Evolutionary conservation across 2,888 invertebrate species (phyloP), one percentile per base, ranked within the genome.

Genomic region (Dimorphilus gyrociliatus): DNA sequence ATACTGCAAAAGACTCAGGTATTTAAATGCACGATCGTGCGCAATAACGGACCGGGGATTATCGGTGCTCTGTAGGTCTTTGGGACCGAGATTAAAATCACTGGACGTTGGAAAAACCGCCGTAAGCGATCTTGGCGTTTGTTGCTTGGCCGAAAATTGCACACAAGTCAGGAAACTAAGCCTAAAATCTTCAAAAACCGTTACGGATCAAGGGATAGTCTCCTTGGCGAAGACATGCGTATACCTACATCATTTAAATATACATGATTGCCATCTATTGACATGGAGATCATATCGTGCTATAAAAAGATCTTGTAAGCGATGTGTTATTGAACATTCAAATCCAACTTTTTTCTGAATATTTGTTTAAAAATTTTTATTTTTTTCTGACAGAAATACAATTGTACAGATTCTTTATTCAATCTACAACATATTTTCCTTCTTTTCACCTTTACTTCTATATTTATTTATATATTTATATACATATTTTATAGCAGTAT

Each of bases 41-140:
- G 85, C 84, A 0, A 75, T 88, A 2, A 84, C 84, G n/a, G 88
- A 88, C 55, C 82, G 81, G 51, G 81, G 84, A 5, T 76, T 86
- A 41, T 78, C 81, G 29, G 78, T 81, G 1, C 67, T 88, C 37
- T 82, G 82, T 0, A 69, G 80, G 35, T n/a, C n/a, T n/a, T 79
- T 79, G 8, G 86, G 86, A 55, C 79, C 81, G 1, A 70, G 85
- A 25, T 64, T 88, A 18, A 69, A 84, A 30, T 85, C 86, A 0
- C 64, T 88, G 6, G 88, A 88, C 54, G 73, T 86, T 28, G 86
- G 88, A 5, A 86, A 86, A 55, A 86, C 86, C 61, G 86, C 86
- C 63, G 78, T 88, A 0, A 84, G 82, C 17, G 86, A 88, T 61
- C 75, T 79, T 16, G 85, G 85, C 0, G 65, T 88, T 29, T 71